Percentiles rank a stretch among this genome's conserved stretches.
Conservation (phyloP, 2,113 vertebrate species). For the Scortum barcoo region DNA sequence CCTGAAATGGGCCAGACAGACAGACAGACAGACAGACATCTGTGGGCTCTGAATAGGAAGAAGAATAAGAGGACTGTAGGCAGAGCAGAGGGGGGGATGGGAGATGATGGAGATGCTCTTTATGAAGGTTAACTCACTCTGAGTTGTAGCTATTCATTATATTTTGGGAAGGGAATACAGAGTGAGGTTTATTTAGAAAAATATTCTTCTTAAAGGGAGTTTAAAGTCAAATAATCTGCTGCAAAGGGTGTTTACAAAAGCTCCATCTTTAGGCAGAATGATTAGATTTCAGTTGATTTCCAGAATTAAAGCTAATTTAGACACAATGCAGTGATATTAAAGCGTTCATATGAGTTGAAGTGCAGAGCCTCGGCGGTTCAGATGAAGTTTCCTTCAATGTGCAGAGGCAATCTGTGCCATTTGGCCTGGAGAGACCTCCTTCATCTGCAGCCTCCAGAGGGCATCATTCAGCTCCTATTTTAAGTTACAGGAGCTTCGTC, state of each 20-base stretch:
- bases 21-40: constrained; percentile 14
- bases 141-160: neutral
- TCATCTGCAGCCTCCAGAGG: constrained; percentile 51
- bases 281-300: neutral
- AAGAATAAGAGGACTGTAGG: neutral
- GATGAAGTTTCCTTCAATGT: constrained; percentile 12
- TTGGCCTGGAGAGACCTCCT: neutral
- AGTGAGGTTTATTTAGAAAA: neutral
- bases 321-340: neutral
- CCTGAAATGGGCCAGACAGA: constrained; percentile 31
- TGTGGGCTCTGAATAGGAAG: constrained; percentile 17
- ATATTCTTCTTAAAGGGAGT: neutral
- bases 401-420: neutral
- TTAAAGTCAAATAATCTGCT: neutral
- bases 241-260: neutral
- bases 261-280: neutral
- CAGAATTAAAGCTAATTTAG: neutral
- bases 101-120: constrained; percentile 38
- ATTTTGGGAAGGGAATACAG: neutral
- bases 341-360: neutral
- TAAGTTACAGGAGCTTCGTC: neutral
- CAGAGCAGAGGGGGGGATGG: constrained; percentile 21
- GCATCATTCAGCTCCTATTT: constrained; percentile 21
- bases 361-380: neutral
- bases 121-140: constrained; percentile 43